These are phyloP conservation scores for Cetoscarus ocellatus DNA, from an alignment of 2,797 vertebrate species.

Conservation along the genomic window DNA sequence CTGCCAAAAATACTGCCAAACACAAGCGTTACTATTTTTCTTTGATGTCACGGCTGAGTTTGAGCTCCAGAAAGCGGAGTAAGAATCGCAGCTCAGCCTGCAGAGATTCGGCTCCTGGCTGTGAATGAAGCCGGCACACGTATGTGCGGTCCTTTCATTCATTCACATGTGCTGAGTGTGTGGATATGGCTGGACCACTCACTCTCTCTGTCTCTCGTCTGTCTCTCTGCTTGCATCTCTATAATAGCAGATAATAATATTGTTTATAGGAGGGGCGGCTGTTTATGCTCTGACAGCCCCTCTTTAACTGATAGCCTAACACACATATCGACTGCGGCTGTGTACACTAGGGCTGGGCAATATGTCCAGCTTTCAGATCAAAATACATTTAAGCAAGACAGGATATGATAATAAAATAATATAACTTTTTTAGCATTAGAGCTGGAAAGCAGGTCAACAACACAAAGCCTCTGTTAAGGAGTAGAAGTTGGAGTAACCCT, in stretches of 20 bases:
- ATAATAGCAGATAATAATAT: conserved; percentile 68
- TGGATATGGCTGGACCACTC: conserved; percentile 21
- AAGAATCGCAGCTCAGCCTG: conserved; percentile 14
- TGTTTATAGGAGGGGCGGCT: conserved; percentile 75
- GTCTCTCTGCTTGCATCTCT: conserved; percentile 46
- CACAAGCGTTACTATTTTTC: neutral
- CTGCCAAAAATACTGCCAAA: neutral
- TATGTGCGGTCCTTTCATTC: conserved; percentile 26
- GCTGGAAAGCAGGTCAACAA: too few relatives aligned
- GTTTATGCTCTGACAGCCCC: conserved; percentile 63
- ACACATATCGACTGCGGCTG: conserved; percentile 48
- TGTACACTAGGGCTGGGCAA: neutral
- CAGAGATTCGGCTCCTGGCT: conserved; percentile 27
- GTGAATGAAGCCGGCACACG: conserved; percentile 18
- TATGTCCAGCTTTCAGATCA: too few relatives aligned
- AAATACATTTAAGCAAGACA: too few relatives aligned
- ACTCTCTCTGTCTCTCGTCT: conserved; percentile 4
- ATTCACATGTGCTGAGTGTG: conserved; percentile 22
- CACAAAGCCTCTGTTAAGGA: too few relatives aligned
- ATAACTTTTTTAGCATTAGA: too few relatives aligned
- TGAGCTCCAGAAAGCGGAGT: conserved; percentile 18
- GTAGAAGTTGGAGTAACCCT: too few relatives aligned
- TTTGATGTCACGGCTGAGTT: neutral
- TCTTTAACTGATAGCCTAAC: conserved; percentile 43
- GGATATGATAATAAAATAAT: too few relatives aligned